Evolutionary conservation across 2,113 vertebrate genomes (phyloP).

Genomic region (Microtus montanus): DNA sequence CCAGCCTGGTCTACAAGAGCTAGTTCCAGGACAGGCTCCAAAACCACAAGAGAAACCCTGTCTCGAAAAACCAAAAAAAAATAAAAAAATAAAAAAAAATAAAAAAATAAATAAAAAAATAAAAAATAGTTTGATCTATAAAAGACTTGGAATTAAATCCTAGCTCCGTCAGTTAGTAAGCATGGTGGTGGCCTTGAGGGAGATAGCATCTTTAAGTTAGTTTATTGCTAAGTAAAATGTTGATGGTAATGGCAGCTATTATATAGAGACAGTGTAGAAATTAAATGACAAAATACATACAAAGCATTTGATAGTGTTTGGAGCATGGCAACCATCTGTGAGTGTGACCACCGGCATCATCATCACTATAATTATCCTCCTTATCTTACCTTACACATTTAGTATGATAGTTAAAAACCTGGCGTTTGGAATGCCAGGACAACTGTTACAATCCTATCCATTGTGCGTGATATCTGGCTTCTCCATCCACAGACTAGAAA

Average conservation of each 20-base stretch:
- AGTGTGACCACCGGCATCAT: neutral
- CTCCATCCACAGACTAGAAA: neutral
- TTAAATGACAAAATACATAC: neutral
- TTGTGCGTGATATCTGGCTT: neutral
- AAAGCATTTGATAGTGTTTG: neutral
- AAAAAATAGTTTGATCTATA: neutral
- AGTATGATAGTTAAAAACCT: neutral
- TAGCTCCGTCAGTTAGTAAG: neutral
- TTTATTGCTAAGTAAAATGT: conserved; percentile 21
- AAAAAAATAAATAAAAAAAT: too few relatives aligned
- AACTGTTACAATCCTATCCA: neutral
- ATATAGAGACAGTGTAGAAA: neutral
- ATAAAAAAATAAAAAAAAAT: too few relatives aligned
- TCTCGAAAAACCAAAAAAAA: too few relatives aligned
- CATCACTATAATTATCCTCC: neutral
- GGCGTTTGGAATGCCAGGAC: neutral
- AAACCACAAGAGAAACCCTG: too few relatives aligned
- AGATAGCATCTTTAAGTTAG: neutral
- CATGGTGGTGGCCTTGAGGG: neutral
- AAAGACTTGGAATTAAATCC: neutral
- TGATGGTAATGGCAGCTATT: neutral
- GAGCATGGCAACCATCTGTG: neutral
- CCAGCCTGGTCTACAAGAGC: too few relatives aligned
- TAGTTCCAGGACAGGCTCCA: too few relatives aligned
- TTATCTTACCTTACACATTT: neutral